phyloP scores from a whole-genome alignment of 2,113 vertebrate species.

The Pogona vitticeps region DNA sequence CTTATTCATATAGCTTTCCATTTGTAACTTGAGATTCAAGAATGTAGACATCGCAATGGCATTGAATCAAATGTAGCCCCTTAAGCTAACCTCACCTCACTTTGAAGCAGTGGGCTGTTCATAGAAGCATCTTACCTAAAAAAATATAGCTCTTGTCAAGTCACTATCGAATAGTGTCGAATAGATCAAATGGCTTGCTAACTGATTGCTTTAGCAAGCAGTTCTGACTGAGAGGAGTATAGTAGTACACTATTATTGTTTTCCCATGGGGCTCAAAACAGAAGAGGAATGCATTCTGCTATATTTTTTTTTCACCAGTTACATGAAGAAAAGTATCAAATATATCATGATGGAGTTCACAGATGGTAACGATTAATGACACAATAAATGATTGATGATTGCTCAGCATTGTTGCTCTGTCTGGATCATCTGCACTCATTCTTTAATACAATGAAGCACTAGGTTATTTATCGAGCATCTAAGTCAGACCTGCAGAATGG shows the following conservation, averaged over 20 bases:
- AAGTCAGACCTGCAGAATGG: neutral
- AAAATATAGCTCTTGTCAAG: neutral
- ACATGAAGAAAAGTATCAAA: neutral
- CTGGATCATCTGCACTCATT: neutral
- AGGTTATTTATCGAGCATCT: too few species aligned
- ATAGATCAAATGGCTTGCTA: neutral
- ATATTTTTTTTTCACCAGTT: neutral
- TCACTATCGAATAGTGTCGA: neutral
- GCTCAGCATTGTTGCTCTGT: neutral
- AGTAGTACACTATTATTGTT: neutral
- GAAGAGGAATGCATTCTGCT: neutral
- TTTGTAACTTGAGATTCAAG: neutral
- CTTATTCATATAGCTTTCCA: neutral
- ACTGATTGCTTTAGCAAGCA: neutral
- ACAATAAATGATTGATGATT: neutral
- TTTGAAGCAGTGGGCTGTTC: neutral
- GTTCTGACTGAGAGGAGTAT: neutral
- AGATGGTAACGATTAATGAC: neutral
- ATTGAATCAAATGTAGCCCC: neutral
- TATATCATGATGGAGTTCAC: neutral
- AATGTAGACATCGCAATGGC: neutral
- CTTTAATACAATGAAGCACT: too few species aligned
- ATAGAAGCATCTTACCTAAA: neutral
- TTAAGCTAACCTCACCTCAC: neutral
- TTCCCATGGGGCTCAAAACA: neutral